Conservation (phyloP, 1,140 invertebrate species). For the Mactra quadrangularis region DNA sequence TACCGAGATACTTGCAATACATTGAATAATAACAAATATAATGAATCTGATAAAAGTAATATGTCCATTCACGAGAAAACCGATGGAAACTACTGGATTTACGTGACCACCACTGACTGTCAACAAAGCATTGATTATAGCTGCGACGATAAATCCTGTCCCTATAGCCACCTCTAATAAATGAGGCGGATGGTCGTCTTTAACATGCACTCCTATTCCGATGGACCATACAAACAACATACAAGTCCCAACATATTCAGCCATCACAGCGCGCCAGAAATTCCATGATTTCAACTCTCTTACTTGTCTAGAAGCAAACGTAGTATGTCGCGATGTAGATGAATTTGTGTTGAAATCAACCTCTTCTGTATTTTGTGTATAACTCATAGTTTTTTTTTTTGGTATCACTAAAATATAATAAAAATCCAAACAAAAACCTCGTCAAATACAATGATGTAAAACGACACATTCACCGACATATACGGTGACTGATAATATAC, state of each 20-base stretch:
- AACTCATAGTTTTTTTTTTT: too few species aligned
- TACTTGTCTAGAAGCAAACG: slow-evolving; percentile 25
- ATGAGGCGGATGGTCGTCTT: slow-evolving; percentile 9
- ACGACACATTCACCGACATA: too few species aligned
- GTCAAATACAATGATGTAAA: too few species aligned
- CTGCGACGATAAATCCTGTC: slow-evolving; percentile 73
- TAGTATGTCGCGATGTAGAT: too few species aligned
- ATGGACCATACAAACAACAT: slow-evolving; percentile 69
- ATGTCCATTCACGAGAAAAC: slow-evolving; percentile 87
- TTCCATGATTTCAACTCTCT: slow-evolving; percentile 70
- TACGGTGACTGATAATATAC: too few species aligned
- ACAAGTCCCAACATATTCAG: slow-evolving; percentile 74
- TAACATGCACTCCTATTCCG: slow-evolving; percentile 60
- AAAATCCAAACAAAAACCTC: too few species aligned
- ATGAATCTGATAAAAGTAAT: slow-evolving; percentile 89
- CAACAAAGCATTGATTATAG: slow-evolving; percentile 69
- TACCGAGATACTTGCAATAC: slow-evolving; percentile 72
- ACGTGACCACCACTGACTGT: slow-evolving; percentile 80
- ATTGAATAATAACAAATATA: slow-evolving; percentile 83
- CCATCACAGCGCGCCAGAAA: slow-evolving; percentile 73
- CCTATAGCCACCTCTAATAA: slow-evolving; percentile 63
- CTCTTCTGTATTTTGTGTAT: too few species aligned
- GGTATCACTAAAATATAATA: too few species aligned
- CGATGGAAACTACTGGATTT: slow-evolving; percentile 80
- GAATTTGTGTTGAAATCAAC: too few species aligned